Evolutionary conservation across 1,140 invertebrate genomes (phyloP).

Genomic region (Parasteatoda tepidariorum): DNA sequence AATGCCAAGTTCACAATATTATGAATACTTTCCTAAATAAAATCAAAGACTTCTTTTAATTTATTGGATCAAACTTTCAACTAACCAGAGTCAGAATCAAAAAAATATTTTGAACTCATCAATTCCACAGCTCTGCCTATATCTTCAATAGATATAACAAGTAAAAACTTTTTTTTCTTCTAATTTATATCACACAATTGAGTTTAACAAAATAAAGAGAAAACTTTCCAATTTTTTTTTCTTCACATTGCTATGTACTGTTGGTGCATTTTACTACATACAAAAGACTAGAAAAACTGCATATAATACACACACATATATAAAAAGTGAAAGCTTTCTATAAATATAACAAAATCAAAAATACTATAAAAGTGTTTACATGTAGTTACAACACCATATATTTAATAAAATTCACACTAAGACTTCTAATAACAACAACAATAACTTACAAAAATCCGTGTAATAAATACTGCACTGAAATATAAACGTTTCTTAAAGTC

Average conservation of each 20-base stretch:
- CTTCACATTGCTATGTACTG: not conserved
- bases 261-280: conserved; percentile 52
- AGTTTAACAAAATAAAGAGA: not conserved
- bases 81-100: too few relatives aligned
- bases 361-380: conserved; percentile 60
- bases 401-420: conserved; percentile 45
- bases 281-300: conserved; percentile 58
- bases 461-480: conserved; percentile 57
- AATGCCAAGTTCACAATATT: too few relatives aligned
- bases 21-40: too few relatives aligned
- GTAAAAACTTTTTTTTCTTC: too few relatives aligned
- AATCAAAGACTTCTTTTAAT: too few relatives aligned
- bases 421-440: conserved; percentile 49
- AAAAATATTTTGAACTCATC: too few relatives aligned
- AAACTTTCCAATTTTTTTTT: not conserved
- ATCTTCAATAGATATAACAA: too few relatives aligned
- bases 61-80: too few relatives aligned
- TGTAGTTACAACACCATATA: conserved; percentile 57
- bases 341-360: conserved; percentile 61
- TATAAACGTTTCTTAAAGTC: conserved; percentile 21
- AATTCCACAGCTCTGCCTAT: too few relatives aligned
- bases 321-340: conserved; percentile 61
- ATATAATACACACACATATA: conserved; percentile 57
- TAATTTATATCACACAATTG: conserved; percentile 32
- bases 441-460: conserved; percentile 51